These are phyloP conservation scores for Ispidina lecontei DNA, from an alignment of 2,797 vertebrate genomes.

Conservation along the genomic window DNA sequence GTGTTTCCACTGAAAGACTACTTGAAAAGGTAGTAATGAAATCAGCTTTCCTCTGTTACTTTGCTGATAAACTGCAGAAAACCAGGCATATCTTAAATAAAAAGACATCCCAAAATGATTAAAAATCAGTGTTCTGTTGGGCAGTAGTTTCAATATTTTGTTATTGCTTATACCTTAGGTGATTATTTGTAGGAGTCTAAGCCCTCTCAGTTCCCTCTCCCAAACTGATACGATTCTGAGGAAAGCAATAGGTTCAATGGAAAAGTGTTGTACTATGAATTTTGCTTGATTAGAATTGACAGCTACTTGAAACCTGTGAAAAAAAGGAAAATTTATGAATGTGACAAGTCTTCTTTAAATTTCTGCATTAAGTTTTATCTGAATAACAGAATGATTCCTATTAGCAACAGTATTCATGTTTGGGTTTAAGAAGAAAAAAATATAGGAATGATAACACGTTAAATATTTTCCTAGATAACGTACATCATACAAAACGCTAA, in stretches of 20 bases:
- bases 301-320: background rate
- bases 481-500: slow-evolving; percentile 96
- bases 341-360: background rate
- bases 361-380: background rate
- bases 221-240: background rate
- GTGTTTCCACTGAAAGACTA: background rate
- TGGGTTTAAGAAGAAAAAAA: background rate
- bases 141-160: background rate
- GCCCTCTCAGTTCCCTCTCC: background rate
- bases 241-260: background rate
- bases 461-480: slow-evolving; percentile 83
- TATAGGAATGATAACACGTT: slow-evolving; percentile 37
- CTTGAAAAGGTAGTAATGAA: background rate
- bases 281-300: background rate
- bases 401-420: background rate
- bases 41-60: background rate
- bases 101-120: background rate
- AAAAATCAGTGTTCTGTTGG: background rate
- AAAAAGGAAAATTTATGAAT: background rate
- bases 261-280: background rate
- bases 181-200: background rate
- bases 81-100: background rate
- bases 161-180: background rate
- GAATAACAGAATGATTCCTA: background rate
- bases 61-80: background rate